Conservation (phyloP, 2,888 invertebrate species). For the Emesis castigata region DNA sequence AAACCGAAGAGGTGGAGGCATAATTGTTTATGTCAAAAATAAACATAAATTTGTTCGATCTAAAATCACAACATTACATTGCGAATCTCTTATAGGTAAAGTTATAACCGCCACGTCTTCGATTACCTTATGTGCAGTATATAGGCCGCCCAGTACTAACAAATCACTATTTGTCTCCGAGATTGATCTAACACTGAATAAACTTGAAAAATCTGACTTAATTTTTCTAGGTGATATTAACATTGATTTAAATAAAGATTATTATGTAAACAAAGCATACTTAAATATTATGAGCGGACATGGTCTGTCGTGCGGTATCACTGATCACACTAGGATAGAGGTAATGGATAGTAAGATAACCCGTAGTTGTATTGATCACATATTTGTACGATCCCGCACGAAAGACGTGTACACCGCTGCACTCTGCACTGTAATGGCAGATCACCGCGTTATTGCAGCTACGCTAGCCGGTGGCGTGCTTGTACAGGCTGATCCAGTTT, state of each 20-base stretch:
- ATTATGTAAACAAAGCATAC: constrained; percentile 3
- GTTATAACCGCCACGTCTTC: neutral
- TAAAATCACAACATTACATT: neutral
- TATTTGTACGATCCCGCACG: neutral
- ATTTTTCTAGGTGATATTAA: too few relatives aligned
- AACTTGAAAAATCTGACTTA: too few relatives aligned
- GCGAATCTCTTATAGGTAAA: neutral
- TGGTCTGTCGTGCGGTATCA: constrained; percentile 17
- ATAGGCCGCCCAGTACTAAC: neutral
- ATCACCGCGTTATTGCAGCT: neutral
- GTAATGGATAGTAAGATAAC: neutral
- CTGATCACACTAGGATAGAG: too few relatives aligned
- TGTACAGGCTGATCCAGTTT: neutral
- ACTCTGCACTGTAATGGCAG: neutral
- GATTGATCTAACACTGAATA: too few relatives aligned
- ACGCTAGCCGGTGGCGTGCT: neutral
- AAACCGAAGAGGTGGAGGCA: neutral
- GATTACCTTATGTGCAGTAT: neutral
- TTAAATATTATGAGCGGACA: constrained; percentile 3
- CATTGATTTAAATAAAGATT: too few relatives aligned
- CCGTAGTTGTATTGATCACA: neutral
- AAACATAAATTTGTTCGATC: neutral
- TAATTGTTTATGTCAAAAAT: neutral
- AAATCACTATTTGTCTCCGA: neutral
- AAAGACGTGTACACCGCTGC: neutral